Evolutionary conservation across 2,888 invertebrate species (phyloP), one percentile per base, ranked within the genome.

Genomic region (Chaetogeoica ovagalla): DNA sequence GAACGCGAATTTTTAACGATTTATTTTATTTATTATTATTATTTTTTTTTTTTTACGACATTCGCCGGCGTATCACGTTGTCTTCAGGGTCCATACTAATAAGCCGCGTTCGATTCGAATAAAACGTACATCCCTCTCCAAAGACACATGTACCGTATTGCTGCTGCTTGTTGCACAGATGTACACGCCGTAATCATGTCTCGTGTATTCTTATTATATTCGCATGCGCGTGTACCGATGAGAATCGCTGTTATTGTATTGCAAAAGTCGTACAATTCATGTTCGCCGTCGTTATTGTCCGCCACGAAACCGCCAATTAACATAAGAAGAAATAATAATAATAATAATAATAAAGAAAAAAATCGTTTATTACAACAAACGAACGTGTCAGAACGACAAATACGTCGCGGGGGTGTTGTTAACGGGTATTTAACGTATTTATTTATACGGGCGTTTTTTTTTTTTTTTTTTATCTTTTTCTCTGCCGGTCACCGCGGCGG

Each of bases 71-170:
- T 68, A 39, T 13, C 21, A 13, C 43, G 39, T 69, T 70, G 69
- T 79, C 77, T 79, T 79, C 43, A 77, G 77, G 77, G 77, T 77
- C 68, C 77, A 70, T 79, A 79, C 77, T 70, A 79, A 70, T 70
- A 79, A 70, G 77, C 62, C 1, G 76, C 48, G n/a, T 43, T 65
- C 65, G 15, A 23, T 60, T 23, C 43, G 19, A 39, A 55, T 4
- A 30, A 30, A 30, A 30, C 4, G 1, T 4, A 76, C 76, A 60
- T 69, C 76, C 76, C 76, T 37, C 59, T 37, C 59, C 48, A 48
- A 68, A 75, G 21, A 75, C 66, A 52, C 30, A 52, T 30, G 30
- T 30, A 69, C 59, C 21, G 21, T 19, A 30, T 30, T 30, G 30
- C 30, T 30, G 30, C 30, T 30, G 30, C 30, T 30, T 30, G 30